A percentile compares a stretch with the other conserved stretches of the same genome.
Evolutionary conservation across 1,140 invertebrate genomes (phyloP).

Genomic region (Drosophila sechellia): DNA sequence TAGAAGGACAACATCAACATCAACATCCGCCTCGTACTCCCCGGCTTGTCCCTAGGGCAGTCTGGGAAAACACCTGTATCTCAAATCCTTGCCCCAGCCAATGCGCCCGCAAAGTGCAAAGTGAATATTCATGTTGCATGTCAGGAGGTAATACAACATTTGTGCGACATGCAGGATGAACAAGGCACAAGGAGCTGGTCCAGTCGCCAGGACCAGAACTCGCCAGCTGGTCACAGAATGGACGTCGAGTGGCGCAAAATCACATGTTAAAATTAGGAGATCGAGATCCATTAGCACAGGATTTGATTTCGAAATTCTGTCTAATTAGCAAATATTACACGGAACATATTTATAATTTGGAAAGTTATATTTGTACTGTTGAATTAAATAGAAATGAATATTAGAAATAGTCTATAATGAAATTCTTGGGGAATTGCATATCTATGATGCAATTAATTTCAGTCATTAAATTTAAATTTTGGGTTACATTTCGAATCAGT

Average conservation of each 20-base stretch:
- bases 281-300: slow-evolving; percentile 13
- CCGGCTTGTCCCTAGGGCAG: slow-evolving; percentile 13
- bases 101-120: slow-evolving; percentile 73
- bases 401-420: neutral
- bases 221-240: slow-evolving; percentile 35
- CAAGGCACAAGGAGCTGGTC: slow-evolving; percentile 23
- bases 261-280: slow-evolving; percentile 16
- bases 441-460: too few relatives aligned
- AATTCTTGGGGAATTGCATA: neutral
- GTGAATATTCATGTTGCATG: slow-evolving; percentile 83
- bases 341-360: neutral
- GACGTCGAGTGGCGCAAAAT: slow-evolving; percentile 4
- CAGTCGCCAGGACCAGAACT: neutral
- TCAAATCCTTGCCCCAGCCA: slow-evolving; percentile 58
- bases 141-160: slow-evolving; percentile 80
- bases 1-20: slow-evolving; percentile 55
- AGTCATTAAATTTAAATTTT: too few relatives aligned
- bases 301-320: neutral
- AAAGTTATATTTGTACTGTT: neutral
- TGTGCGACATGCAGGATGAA: slow-evolving; percentile 57
- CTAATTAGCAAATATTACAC: neutral
- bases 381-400: too few relatives aligned
- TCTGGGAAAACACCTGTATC: slow-evolving; percentile 73
- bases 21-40: slow-evolving; percentile 1
- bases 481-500: neutral